Evolutionary conservation across 35 echinoderm and acorn worm species (phyloP).

Genomic region (Diadema setosum): DNA sequence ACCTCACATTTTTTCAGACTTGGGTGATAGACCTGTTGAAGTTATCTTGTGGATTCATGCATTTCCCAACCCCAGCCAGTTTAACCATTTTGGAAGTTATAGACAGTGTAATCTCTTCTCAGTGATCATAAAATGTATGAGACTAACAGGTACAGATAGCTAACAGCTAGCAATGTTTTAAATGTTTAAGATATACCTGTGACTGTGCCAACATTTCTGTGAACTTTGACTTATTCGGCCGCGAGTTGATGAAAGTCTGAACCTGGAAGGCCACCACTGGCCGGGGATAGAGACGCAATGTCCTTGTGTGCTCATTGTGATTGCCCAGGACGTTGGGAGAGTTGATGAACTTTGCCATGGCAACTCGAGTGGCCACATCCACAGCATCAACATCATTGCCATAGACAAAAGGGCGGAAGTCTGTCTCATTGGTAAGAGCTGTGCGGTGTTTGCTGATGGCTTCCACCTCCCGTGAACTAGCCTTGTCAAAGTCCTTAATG

Average conservation of each 20-base stretch:
- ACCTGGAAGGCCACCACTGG: conserved; percentile 94
- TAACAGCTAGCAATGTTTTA: too few species aligned
- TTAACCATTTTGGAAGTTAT: too few species aligned
- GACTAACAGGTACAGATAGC: too few species aligned
- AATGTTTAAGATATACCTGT: too few species aligned
- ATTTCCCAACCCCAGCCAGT: too few species aligned
- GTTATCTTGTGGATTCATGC: too few species aligned
- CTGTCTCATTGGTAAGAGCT: conserved; percentile 35
- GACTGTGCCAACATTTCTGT: conserved; percentile 56
- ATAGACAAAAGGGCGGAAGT: conserved; percentile 83
- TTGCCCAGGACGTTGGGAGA: conserved; percentile 84
- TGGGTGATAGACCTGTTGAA: too few species aligned
- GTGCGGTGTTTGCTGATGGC: conserved; percentile 45
- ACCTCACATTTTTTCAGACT: too few species aligned
- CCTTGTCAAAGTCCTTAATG: conserved; percentile 87
- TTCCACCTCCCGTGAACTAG: conserved; percentile 59
- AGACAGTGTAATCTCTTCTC: too few species aligned
- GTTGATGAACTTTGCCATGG: conserved; percentile 89
- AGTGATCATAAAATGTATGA: too few species aligned
- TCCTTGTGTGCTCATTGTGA: conserved; percentile 86
- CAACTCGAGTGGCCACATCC: conserved; percentile 89
- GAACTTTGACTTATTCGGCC: conserved; percentile 47
- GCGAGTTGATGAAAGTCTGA: conserved; percentile 65
- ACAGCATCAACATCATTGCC: conserved; percentile 95
- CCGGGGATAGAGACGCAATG: conserved; percentile 80